These are phyloP conservation scores for Pungitius pungitius DNA, from an alignment of 2,113 vertebrate species.

Conservation along the genomic window DNA sequence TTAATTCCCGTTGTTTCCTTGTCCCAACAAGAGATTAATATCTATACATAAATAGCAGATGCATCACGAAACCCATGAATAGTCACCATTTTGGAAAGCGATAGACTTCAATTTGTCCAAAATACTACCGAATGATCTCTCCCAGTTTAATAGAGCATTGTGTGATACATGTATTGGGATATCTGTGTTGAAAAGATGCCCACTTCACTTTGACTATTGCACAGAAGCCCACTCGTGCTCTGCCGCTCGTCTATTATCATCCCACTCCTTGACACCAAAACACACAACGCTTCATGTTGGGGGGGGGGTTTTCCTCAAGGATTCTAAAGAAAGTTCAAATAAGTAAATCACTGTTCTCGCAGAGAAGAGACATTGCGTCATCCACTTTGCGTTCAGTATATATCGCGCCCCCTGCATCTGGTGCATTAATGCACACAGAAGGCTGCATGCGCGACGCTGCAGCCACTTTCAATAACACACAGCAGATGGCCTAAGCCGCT, in stretches of 20 bases:
- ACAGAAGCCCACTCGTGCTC: constrained; percentile 40
- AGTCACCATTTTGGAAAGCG: not conserved
- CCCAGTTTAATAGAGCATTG: constrained; percentile 39
- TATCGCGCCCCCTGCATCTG: constrained; percentile 5
- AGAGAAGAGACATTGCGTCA: constrained; percentile 13
- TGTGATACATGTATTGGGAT: constrained; percentile 33
- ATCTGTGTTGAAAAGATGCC: constrained; percentile 53
- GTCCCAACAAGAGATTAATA: not conserved
- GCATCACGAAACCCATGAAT: not conserved
- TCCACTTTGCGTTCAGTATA: not conserved
- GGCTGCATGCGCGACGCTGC: constrained; percentile 25
- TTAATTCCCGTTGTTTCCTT: not conserved
- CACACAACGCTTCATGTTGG: constrained; percentile 15
- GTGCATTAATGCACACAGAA: constrained; percentile 5
- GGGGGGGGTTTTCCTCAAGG: constrained; percentile 8
- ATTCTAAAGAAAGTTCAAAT: constrained; percentile 45
- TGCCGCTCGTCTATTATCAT: constrained; percentile 56
- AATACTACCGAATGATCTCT: constrained; percentile 32
- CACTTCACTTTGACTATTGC: constrained; percentile 44
- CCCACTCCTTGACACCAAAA: constrained; percentile 49
- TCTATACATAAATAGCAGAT: not conserved
- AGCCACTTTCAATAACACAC: constrained; percentile 26
- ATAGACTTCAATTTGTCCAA: not conserved
- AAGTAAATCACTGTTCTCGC: constrained; percentile 32
- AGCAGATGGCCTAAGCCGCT: constrained; percentile 49